phyloP scores from a whole-genome alignment of 1,140 invertebrate species.

The Agrilus planipennis region DNA sequence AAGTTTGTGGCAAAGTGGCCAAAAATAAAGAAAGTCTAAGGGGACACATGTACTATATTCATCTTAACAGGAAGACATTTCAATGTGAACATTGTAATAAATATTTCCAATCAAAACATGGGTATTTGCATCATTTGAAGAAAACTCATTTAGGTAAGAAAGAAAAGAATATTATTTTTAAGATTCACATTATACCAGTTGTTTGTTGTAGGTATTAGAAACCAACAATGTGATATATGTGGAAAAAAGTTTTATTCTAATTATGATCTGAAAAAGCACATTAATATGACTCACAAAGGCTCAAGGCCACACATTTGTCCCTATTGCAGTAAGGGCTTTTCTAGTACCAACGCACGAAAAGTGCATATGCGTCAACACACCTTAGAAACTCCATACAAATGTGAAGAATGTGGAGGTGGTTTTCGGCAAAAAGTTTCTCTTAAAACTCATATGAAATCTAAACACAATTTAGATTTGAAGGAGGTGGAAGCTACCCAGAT shows the following conservation, averaged over 20 bases:
- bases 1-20: constrained; percentile 20
- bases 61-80: constrained; percentile 11
- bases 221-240: constrained; percentile 19
- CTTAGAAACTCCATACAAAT: constrained; percentile 21
- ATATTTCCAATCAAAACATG: constrained; percentile 17
- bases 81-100: constrained; percentile 20
- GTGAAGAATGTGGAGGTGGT: constrained; percentile 19
- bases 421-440: constrained; percentile 21
- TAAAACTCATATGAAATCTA: constrained; percentile 18
- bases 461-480: too few relatives aligned
- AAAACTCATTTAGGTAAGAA: constrained; percentile 20
- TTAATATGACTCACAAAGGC: constrained; percentile 23
- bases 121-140: constrained; percentile 15
- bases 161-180: background rate
- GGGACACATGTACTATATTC: constrained; percentile 20
- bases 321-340: constrained; percentile 8
- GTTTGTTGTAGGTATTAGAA: constrained; percentile 11
- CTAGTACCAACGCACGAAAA: constrained; percentile 16
- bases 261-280: constrained; percentile 19
- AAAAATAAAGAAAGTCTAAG: constrained; percentile 22
- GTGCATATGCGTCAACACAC: constrained; percentile 21
- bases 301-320: constrained; percentile 8
- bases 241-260: constrained; percentile 21
- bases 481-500: too few relatives aligned
- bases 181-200: background rate